A percentile compares a stretch with the other conserved stretches of the same genome.
phyloP scores from a whole-genome alignment of 2,888 invertebrate genomes.

The Drosophila antonietae region DNA sequence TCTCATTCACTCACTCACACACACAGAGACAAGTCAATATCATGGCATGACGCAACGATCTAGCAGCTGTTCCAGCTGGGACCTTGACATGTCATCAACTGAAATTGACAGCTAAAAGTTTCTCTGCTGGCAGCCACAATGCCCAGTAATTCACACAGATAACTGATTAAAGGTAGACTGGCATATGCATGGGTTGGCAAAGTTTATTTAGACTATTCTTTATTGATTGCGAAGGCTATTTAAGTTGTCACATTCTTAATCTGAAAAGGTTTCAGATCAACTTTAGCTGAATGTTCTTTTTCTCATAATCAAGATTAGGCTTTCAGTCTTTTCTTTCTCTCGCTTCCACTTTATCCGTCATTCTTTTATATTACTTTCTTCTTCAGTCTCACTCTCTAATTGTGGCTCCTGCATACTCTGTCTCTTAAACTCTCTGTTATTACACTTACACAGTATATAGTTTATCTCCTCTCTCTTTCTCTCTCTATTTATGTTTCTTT shows the following conservation, averaged over 20 bases:
- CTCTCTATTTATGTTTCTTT: too few species aligned
- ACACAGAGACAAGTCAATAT: constrained; percentile 3
- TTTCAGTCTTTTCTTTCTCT: neutral
- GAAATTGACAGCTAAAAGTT: constrained; percentile 34
- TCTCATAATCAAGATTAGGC: neutral
- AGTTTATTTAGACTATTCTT: neutral
- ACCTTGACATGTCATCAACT: constrained; percentile 24
- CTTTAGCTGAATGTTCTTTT: neutral
- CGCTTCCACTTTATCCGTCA: neutral
- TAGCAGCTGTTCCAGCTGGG: constrained; percentile 16
- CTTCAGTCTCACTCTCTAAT: neutral
- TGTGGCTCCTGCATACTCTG: neutral
- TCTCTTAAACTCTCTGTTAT: neutral
- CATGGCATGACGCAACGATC: constrained; percentile 12
- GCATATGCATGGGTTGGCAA: neutral
- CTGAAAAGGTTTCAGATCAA: neutral
- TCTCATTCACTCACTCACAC: neutral
- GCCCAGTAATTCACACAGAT: neutral
- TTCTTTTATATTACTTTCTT: neutral
- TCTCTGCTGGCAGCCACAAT: neutral
- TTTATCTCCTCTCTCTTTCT: neutral
- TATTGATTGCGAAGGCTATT: neutral
- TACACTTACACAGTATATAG: neutral
- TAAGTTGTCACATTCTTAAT: neutral
- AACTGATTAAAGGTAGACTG: constrained; percentile 1